Base-by-base conservation (phyloP, 2,888 invertebrate species). In the Epistrophe eligans region DNA sequence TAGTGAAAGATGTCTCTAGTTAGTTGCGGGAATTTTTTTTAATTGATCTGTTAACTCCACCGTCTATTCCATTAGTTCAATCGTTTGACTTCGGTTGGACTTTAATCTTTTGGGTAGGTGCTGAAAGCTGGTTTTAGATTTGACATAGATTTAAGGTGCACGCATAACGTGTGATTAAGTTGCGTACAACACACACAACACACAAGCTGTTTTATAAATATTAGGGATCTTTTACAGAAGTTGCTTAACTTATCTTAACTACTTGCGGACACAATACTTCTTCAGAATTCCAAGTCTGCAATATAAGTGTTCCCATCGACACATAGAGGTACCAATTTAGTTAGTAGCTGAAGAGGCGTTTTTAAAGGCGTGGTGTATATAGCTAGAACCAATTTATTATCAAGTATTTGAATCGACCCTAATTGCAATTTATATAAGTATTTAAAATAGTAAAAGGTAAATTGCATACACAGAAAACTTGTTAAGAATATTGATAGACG, bases 401-500 rank as follows among this genome's bases (percentile, higher is more conserved):
- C 28, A 58, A 79, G 71, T 66, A n/a, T 58, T 40, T 7, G 28
- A 45, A 28, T 64, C 45, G 43, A 28, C 48, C 55, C 58, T 58
- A 64, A 43, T 66, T 50, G 57, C 43, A 64, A 80, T 74, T 79
- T 58, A 84, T 79, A 17, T 48, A n/a, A n/a, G 3, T 48, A 15
- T 9, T 48, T 15, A n/a, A 57, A 8, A 67, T 48, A 55, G 15
- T 10, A 58, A 50, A 57, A 38, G 9, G 10, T 72, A 45, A 66
- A 57, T 66, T 67, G 67, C 19, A 28, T 52, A 71, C 45, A 17
- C 6, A 3, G 24, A 24, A 77, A 82, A 82, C 81, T 50, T 71
- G 85, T 85, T 55, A 17, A 55, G n/a, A 77, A 84, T 17, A 50
- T 70, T 77, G 40, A 80, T 77, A 58, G 52, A 66, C 62, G 64